These are phyloP conservation scores for Leptarthrus brevirostris DNA, from an alignment of 2,888 invertebrate genomes.

Conservation along the genomic window DNA sequence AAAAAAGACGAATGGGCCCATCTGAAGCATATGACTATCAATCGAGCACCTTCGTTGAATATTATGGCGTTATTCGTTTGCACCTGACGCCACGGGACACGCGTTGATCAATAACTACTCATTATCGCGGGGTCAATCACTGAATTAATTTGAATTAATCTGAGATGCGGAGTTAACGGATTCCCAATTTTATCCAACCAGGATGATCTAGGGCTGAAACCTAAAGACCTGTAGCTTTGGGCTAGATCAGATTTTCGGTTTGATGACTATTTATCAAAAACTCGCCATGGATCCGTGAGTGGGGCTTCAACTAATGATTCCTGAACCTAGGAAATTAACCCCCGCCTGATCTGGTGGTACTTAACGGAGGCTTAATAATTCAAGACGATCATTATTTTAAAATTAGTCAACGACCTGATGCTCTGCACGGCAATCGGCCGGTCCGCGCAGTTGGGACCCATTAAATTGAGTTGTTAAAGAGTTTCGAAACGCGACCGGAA, in stretches of 20 bases:
- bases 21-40: conserved; percentile 11
- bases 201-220: conserved; percentile 21
- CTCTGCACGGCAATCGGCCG: neutral
- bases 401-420: conserved; percentile 28
- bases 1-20: neutral
- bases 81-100: conserved; percentile 46
- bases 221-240: neutral
- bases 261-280: neutral
- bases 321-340: conserved; percentile 10
- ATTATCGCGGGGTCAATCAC: conserved; percentile 45
- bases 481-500: conserved; percentile 14
- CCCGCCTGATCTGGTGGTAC: neutral
- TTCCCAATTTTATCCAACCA: conserved; percentile 17
- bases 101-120: conserved; percentile 44
- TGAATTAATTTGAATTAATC: conserved; percentile 49
- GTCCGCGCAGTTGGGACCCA: neutral
- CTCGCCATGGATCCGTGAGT: neutral
- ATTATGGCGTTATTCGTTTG: conserved; percentile 16
- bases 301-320: neutral
- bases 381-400: conserved; percentile 19
- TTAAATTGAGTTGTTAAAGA: conserved; percentile 7
- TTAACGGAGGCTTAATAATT: neutral
- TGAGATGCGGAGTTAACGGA: conserved; percentile 21
- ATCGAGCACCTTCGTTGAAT: neutral
- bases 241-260: neutral